Conservation (phyloP, 2,113 vertebrate species). For the Pomatostomus ruficeps region DNA sequence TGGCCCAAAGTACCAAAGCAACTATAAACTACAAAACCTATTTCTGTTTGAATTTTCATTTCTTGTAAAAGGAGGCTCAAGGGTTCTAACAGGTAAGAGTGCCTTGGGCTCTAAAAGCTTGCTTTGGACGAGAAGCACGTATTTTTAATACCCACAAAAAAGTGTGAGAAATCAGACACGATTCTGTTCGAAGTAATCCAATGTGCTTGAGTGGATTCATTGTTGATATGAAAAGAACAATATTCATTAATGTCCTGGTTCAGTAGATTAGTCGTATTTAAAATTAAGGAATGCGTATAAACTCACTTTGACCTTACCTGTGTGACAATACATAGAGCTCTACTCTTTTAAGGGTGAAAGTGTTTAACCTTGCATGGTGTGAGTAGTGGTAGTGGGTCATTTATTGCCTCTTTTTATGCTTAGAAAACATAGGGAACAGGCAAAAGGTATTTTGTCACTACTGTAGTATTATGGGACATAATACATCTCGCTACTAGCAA, state of each 20-base stretch:
- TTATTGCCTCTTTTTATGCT: neutral
- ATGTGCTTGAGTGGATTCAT: neutral
- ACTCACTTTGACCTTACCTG: neutral
- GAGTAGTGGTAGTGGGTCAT: neutral
- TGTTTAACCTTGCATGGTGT: neutral
- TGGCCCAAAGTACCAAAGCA: neutral
- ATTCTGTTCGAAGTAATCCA: neutral
- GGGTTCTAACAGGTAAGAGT: neutral
- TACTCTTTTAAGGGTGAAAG: neutral
- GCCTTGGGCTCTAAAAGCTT: neutral
- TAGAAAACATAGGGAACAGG: neutral
- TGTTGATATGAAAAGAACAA: neutral
- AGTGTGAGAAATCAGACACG: neutral
- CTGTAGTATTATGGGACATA: neutral
- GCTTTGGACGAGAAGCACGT: neutral
- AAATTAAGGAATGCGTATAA: neutral
- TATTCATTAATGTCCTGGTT: neutral
- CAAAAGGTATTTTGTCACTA: neutral
- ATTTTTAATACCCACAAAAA: neutral
- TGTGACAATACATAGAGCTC: neutral
- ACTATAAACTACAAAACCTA: neutral
- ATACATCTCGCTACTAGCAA: neutral
- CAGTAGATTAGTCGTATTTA: neutral
- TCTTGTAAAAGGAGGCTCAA: neutral
- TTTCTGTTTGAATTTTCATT: slow-evolving; percentile 7